Base-by-base conservation (phyloP, 2,113 vertebrate species). In the Cisticola juncidis region DNA sequence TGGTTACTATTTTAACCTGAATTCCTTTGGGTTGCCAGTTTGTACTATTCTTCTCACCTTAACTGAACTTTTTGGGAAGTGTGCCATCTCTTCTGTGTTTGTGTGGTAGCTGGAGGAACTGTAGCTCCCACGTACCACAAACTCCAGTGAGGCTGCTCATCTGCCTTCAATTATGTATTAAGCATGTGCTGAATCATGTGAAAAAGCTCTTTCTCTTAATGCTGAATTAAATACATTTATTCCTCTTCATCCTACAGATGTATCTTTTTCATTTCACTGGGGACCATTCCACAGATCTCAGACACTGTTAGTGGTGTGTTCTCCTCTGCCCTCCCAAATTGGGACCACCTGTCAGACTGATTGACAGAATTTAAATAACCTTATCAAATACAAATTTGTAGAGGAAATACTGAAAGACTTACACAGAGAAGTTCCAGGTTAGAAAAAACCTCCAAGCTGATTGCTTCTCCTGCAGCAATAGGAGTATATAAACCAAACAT, bases 401-500 rank as follows among this genome's bases (percentile, higher is more conserved):
- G 33, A 22, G 65, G 31, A 92, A 95, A 68, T 56, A 51, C 26
- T 40, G 38, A 47, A 84, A 68, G 33, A n/a, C 3, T 79, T 25
- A 12, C 17, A 35, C 8, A 10, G 58, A 66, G 24, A 26, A 65
- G 57, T 44, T 72, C 15, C 54, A 60, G 5, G 14, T 36, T 40
- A 51, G 58, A 54, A 51, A 21, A 22, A 12, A 0, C 1, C 12
- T 19, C 38, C 64, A 28, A 44, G 22, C 14, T 31, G 33, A 78
- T 53, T 94, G 76, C 78, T 95, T 96, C 66, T 90, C 83, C 78
- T 57, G 6, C 10, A 16, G 80, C 36, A 17, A 84, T 81, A 95
- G 60, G 65, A 88, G 48, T 97, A 13, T 87, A 96, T 97, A 97
- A 97, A 97, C 81, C 71, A 87, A 74, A 96, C 50, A 71, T 72